These are phyloP conservation scores for Fregata magnificens DNA, from an alignment of 2,113 vertebrate genomes.

Conservation along the genomic window DNA sequence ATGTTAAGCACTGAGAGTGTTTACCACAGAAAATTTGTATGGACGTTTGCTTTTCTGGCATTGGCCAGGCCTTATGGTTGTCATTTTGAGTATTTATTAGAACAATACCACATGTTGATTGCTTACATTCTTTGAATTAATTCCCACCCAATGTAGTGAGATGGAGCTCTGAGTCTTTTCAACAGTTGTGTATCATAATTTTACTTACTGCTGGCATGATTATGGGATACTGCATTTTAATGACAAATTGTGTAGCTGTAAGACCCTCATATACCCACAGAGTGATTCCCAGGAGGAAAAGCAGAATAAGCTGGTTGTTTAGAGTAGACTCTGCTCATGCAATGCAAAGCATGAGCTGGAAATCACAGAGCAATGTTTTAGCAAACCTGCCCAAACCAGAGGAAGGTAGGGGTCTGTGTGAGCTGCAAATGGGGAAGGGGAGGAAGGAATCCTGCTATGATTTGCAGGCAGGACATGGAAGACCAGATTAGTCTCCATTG, in stretches of 20 bases:
- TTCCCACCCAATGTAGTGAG: constrained; percentile 5
- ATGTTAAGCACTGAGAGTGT: background rate
- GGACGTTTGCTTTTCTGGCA: constrained; percentile 46
- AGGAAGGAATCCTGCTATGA: background rate
- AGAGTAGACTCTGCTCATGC: background rate
- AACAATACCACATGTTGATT: constrained; percentile 45
- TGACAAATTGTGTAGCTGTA: background rate
- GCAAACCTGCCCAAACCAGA: background rate
- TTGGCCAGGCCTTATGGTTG: constrained; percentile 46
- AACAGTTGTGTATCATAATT: background rate
- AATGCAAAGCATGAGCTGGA: background rate
- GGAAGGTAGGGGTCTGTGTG: background rate
- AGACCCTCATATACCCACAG: background rate
- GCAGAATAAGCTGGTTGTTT: background rate
- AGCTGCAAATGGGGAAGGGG: background rate
- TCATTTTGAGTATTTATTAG: constrained; percentile 51
- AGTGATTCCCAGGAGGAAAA: background rate
- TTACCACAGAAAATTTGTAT: constrained; percentile 49
- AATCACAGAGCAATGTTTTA: background rate
- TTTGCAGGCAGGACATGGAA: background rate
- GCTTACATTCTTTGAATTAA: constrained; percentile 38
- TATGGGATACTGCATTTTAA: background rate
- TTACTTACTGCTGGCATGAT: background rate
- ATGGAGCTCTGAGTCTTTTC: constrained; percentile 14
- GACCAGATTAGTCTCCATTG: background rate